These are phyloP conservation scores for Dysmachus trigonus DNA, from an alignment of 2,888 invertebrate genomes.

Conservation along the genomic window DNA sequence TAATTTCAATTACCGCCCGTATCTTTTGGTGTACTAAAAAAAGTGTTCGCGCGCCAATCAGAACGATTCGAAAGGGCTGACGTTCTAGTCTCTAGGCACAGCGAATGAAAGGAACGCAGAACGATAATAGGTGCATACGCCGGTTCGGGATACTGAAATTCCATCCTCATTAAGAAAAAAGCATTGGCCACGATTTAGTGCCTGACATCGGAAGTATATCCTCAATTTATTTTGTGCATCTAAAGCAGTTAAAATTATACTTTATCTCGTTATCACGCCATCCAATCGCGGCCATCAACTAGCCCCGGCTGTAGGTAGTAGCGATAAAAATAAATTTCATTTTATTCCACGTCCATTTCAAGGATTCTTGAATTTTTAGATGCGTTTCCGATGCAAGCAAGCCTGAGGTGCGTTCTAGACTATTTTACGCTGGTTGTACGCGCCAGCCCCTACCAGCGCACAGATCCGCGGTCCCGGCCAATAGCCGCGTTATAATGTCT, in stretches of 20 bases:
- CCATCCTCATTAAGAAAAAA: constrained; percentile 32
- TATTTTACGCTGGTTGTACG: constrained; percentile 12
- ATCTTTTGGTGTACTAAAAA: background rate
- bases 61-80: background rate
- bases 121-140: background rate
- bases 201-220: constrained; percentile 33
- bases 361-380: constrained; percentile 41
- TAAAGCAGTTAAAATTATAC: constrained; percentile 28
- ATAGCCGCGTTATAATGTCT: constrained; percentile 45
- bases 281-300: constrained; percentile 29
- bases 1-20: background rate
- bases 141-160: constrained; percentile 2
- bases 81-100: background rate
- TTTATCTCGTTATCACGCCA: constrained; percentile 42
- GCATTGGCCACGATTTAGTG: constrained; percentile 24
- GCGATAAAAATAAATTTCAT: constrained; percentile 44
- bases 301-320: constrained; percentile 36
- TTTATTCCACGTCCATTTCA: constrained; percentile 43
- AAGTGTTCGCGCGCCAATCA: background rate
- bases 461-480: background rate
- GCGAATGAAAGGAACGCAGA: background rate
- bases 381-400: background rate
- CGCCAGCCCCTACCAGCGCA: background rate
- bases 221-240: constrained; percentile 36
- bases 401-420: constrained; percentile 35